Base-by-base conservation (phyloP, 2,113 vertebrate species). In the Sinocyclocheilus anshuiensis region DNA sequence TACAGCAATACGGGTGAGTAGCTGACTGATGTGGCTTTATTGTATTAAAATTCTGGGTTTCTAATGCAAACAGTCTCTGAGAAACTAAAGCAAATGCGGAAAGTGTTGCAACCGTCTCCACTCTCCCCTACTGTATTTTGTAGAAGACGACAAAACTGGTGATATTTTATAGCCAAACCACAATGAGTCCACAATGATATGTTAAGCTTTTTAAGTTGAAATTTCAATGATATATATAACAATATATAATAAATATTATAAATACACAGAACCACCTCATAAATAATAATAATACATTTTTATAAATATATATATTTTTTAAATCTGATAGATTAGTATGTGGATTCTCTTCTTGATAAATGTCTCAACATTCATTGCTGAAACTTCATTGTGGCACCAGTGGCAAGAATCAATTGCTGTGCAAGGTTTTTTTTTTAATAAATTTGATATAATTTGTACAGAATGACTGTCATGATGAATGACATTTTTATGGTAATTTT, bases 111-210 rank as follows among this genome's bases (percentile, higher is more conserved):
- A 1, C 39, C 39, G 39, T 39, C 39, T 6, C 39, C 39, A 7
- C 39, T 39, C 39, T 42, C 7, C 42, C 42, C 8, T 42, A 71
- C 81, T 71, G 81, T 83, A 83, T 71, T 83, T 69, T 55, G 18
- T 71, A 71, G 16, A 8, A 81, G 36, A 82, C 3, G 63, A 82
- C 81, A 83, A 83, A 55, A 48, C 81, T 83, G 81, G 81, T 71
- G 65, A 55, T 45, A 83, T 83, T 36, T 71, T 61, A 29, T 4
- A 29, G 57, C 20, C 69, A 48, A 50, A 50, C 36, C 26, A 50
- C 26, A 74, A 55, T 55, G n/a, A 77, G 18, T 59, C 6, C 20
- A 22, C 22, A 61, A 61, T 59, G 57, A 59, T n/a, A 33, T 77
- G 15, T 55, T 26, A 10, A 22, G 20, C 36, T 42, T 39, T 36